Evolutionary conservation across 1,140 invertebrate genomes (phyloP).

Genomic region (Hycleus cichorii): DNA sequence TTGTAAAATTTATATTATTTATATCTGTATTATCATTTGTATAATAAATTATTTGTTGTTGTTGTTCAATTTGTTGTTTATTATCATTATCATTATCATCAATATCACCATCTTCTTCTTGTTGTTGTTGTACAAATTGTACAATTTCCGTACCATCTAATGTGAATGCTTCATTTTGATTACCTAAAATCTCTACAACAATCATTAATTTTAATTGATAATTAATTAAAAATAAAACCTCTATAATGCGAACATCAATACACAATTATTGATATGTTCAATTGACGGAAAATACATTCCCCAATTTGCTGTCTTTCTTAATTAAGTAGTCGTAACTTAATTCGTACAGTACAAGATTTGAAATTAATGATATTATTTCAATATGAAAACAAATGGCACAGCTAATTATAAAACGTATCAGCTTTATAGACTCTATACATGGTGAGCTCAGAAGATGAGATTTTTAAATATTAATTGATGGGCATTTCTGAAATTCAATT

Average conservation of each 20-base stretch:
- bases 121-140: constrained; percentile 17
- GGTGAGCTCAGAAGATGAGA: too few species aligned
- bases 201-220: not conserved
- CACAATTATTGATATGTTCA: too few species aligned
- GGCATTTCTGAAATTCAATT: too few species aligned
- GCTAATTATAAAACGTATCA: too few species aligned
- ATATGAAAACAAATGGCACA: too few species aligned
- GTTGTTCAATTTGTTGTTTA: constrained; percentile 7
- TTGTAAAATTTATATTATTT: constrained; percentile 2
- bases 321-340: too few species aligned
- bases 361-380: too few species aligned
- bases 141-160: constrained; percentile 5
- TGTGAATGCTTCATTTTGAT: not conserved
- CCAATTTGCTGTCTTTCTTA: too few species aligned
- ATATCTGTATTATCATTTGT: constrained; percentile 1
- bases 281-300: too few species aligned
- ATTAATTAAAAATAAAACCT: constrained; percentile 12
- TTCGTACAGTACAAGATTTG: too few species aligned
- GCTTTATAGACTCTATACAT: too few species aligned
- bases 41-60: constrained; percentile 16
- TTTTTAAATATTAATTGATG: too few species aligned
- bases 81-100: not conserved
- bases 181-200: not conserved
- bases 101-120: not conserved
- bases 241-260: not conserved